phyloP scores from a whole-genome alignment of 2,113 vertebrate species.

The Danionella cerebrum region DNA sequence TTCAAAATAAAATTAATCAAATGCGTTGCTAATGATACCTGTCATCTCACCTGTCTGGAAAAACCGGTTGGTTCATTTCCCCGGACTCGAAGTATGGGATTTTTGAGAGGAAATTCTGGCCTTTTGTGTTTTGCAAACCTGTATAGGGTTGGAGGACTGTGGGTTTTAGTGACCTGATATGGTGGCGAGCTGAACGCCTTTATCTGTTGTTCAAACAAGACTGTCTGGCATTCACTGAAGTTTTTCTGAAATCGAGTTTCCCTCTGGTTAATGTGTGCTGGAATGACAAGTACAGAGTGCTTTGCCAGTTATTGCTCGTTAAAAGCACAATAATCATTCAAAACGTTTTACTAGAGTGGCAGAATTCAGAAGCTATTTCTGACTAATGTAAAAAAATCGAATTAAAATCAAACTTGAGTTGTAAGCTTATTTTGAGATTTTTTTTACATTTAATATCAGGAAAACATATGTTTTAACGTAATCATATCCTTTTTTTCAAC shows the following conservation, averaged over 20 bases:
- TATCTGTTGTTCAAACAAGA: neutral
- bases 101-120: too few species aligned
- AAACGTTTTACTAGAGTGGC: too few species aligned
- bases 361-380: too few species aligned
- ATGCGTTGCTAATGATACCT: neutral
- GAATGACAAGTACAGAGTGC: neutral
- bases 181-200: neutral
- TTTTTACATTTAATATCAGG: too few species aligned
- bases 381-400: too few species aligned
- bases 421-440: too few species aligned
- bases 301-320: neutral
- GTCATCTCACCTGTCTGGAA: neutral
- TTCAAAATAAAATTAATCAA: neutral
- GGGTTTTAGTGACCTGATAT: neutral
- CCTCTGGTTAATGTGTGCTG: conserved; percentile 2
- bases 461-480: too few species aligned
- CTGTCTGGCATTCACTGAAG: neutral
- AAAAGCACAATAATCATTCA: too few species aligned
- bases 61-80: conserved; percentile 57
- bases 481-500: too few species aligned
- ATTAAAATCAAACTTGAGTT: too few species aligned
- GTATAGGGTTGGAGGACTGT: neutral
- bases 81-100: neutral
- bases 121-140: neutral
- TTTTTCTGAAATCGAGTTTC: neutral